Evolutionary conservation across 2,113 vertebrate species (phyloP).

Genomic region (Coracopsis vasa): DNA sequence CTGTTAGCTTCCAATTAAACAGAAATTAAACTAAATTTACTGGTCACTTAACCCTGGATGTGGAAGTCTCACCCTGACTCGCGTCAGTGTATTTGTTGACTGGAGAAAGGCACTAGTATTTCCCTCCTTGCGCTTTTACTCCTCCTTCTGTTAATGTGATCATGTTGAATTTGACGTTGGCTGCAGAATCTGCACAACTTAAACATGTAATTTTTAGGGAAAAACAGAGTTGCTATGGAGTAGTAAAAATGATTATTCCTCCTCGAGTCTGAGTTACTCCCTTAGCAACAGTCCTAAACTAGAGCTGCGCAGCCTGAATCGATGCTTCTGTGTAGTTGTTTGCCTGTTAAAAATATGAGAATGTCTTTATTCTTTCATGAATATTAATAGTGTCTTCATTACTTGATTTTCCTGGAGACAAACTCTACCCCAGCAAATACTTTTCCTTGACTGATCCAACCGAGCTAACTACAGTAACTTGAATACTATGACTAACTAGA

Average conservation of each 20-base stretch:
- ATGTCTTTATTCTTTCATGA: background rate
- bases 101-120: background rate
- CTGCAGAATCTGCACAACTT: background rate
- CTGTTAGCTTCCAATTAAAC: background rate
- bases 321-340: background rate
- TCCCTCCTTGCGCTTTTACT: background rate
- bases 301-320: background rate
- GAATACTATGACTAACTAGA: background rate
- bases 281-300: conserved; percentile 36
- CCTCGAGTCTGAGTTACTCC: background rate
- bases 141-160: background rate
- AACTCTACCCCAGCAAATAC: background rate
- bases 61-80: background rate
- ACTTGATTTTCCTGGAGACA: background rate
- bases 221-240: conserved; percentile 29
- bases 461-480: background rate
- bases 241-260: conserved; percentile 15
- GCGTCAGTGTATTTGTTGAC: background rate
- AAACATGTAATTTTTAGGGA: background rate
- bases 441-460: background rate
- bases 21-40: background rate
- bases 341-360: background rate
- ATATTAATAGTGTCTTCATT: background rate
- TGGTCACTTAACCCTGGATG: background rate
- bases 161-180: background rate